Evolutionary conservation across 2,113 vertebrate genomes (phyloP), one percentile per base, ranked within the genome.

Genomic region (Piprites chloris): DNA sequence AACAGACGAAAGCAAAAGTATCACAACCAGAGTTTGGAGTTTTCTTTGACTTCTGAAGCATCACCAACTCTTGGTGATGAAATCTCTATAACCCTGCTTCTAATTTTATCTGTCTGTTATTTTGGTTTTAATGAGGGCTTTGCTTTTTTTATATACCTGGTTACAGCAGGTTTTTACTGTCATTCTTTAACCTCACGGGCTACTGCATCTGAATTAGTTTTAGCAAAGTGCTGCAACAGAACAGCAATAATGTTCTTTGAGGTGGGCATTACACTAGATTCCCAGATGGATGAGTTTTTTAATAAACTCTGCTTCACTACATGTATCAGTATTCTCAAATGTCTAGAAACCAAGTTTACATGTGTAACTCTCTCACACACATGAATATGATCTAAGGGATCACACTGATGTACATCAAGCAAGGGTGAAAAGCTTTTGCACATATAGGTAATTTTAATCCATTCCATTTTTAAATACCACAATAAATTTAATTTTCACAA

Each of bases 401-500:
- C 22, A 71, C 72, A 33, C 12, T 21, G 74, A 74, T n/a, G 58
- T 44, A 83, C 28, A 87, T 9, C 35, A 91, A 91, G 79, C 62
- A 96, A 86, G 95, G 19, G n/a, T 80, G 73, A 89, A 96, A 93
- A 82, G 58, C 78, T 3, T 4, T 94, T 97, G 95, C 96, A 98
- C 97, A 95, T 98, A 97, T 96, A 98, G 89, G 94, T 98, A 96
- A 97, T 97, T 98, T 98, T 98, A 98, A 98, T 98, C 96, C 98
- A 98, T 98, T 98, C 98, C 97, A 94, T 97, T 98, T 97, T 98
- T 98, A 98, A 98, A 98, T 98, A 98, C 97, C 97, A 98, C 98
- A 97, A 98, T 98, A 98, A 98, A 98, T 98, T 98, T 98, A 98
- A 98, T 98, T 98, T 97, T 97, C 98, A 98, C 98, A 98, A 98